These are phyloP conservation scores for Hedya salicella DNA, from an alignment of 2,888 invertebrate species.

Conservation along the genomic window DNA sequence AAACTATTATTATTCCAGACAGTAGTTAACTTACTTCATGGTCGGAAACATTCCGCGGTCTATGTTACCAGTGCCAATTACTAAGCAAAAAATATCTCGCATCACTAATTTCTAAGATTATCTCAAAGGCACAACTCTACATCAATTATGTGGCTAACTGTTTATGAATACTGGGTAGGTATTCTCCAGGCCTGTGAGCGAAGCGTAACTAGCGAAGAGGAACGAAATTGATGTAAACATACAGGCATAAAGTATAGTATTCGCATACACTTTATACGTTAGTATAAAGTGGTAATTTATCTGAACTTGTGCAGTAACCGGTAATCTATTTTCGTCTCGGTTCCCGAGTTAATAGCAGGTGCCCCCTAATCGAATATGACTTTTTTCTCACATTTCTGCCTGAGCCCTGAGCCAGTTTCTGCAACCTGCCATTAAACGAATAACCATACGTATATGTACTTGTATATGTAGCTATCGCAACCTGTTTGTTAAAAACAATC, in stretches of 20 bases:
- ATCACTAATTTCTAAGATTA: conserved; percentile 34
- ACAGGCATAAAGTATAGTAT: neutral
- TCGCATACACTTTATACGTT: neutral
- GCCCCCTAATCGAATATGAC: conserved; percentile 11
- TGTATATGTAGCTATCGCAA: conserved; percentile 11
- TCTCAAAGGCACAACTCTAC: conserved; percentile 25
- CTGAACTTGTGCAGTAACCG: conserved; percentile 4
- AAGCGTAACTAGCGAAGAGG: conserved; percentile 2
- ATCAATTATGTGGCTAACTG: conserved; percentile 35
- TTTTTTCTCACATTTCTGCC: conserved; percentile 32
- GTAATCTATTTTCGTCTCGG: conserved; percentile 30
- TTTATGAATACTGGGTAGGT: conserved; percentile 29
- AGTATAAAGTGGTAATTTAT: neutral
- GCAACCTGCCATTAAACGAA: conserved; percentile 17
- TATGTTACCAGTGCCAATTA: conserved; percentile 28
- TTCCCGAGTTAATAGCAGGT: conserved; percentile 29
- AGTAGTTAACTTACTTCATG: conserved; percentile 1
- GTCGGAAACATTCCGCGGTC: conserved; percentile 22
- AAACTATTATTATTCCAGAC: conserved; percentile 24
- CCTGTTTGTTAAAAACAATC: conserved; percentile 26
- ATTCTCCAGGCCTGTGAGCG: conserved; percentile 19
- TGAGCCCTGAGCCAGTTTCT: conserved; percentile 25
- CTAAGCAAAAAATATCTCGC: conserved; percentile 35
- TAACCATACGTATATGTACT: neutral
- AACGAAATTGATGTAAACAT: conserved; percentile 7